A percentile compares a stretch with the other conserved stretches of the same genome.
phyloP scores from a whole-genome alignment of 2,797 vertebrate species.

The Loriculus beryllinus region DNA sequence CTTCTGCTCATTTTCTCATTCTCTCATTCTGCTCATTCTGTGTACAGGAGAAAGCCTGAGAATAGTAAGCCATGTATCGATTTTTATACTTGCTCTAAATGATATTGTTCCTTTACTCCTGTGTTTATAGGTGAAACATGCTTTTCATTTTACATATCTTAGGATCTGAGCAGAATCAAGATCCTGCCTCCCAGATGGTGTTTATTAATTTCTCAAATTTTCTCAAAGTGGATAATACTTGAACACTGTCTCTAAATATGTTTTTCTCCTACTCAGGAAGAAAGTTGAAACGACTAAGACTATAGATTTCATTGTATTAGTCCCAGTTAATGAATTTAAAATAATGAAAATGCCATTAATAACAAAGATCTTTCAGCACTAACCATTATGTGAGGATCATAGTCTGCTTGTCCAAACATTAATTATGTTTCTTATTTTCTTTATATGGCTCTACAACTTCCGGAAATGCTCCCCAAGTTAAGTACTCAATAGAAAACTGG shows the following conservation, averaged over 20 bases:
- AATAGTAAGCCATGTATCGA: not conserved
- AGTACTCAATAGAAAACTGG: not conserved
- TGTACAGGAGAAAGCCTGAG: accelerated
- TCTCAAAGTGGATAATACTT: not conserved
- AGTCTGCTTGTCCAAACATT: not conserved
- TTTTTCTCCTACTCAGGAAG: not conserved
- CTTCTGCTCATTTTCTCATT: not conserved
- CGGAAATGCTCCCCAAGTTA: not conserved
- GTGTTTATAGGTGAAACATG: not conserved
- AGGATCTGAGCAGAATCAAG: not conserved
- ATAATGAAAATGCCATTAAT: not conserved
- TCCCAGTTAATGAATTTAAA: not conserved
- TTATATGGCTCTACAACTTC: not conserved
- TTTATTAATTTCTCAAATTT: not conserved
- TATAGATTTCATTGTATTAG: not conserved
- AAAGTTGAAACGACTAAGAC: not conserved
- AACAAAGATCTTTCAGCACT: not conserved
- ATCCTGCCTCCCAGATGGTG: not conserved
- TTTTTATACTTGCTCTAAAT: not conserved
- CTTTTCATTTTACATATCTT: not conserved
- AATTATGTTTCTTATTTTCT: not conserved
- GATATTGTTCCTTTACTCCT: not conserved
- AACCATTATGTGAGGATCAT: not conserved
- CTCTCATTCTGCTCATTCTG: not conserved
- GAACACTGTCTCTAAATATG: not conserved